Evolutionary conservation across 1,140 invertebrate genomes (phyloP).

Genomic region (Zaprionus davidi): DNA sequence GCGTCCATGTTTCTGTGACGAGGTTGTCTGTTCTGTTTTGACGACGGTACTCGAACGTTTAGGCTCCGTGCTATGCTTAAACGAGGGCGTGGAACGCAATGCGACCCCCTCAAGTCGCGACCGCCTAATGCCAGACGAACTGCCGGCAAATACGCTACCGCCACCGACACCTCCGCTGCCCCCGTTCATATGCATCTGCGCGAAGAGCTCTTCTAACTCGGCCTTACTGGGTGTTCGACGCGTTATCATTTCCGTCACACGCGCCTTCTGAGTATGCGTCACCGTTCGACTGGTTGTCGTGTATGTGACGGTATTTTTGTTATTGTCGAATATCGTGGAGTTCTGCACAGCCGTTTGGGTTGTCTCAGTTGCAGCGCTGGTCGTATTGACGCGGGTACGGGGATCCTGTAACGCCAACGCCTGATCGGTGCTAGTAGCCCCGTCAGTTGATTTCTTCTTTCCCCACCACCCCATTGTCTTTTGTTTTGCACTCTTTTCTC

Average conservation of each 20-base stretch:
- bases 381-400: slow-evolving; percentile 70
- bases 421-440: slow-evolving; percentile 22
- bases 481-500: slow-evolving; percentile 2
- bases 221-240: slow-evolving; percentile 67
- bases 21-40: slow-evolving; percentile 63
- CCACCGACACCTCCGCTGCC: neutral
- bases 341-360: slow-evolving; percentile 77
- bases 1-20: slow-evolving; percentile 70
- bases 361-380: slow-evolving; percentile 67
- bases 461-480: slow-evolving; percentile 56
- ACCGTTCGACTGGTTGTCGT: slow-evolving; percentile 71
- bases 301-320: slow-evolving; percentile 70
- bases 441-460: slow-evolving; percentile 64
- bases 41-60: slow-evolving; percentile 65
- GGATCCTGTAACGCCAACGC: slow-evolving; percentile 71
- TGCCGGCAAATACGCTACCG: neutral
- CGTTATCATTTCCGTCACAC: slow-evolving; percentile 66
- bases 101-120: slow-evolving; percentile 58
- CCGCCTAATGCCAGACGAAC: slow-evolving; percentile 19
- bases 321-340: slow-evolving; percentile 72
- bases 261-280: slow-evolving; percentile 71
- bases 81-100: slow-evolving; percentile 55
- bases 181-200: slow-evolving; percentile 47
- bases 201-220: slow-evolving; percentile 64
- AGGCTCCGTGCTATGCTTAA: slow-evolving; percentile 50